Evolutionary conservation across 2,797 vertebrate genomes (phyloP), one percentile per base, ranked within the genome.

Genomic region (Scleropages formosus): DNA sequence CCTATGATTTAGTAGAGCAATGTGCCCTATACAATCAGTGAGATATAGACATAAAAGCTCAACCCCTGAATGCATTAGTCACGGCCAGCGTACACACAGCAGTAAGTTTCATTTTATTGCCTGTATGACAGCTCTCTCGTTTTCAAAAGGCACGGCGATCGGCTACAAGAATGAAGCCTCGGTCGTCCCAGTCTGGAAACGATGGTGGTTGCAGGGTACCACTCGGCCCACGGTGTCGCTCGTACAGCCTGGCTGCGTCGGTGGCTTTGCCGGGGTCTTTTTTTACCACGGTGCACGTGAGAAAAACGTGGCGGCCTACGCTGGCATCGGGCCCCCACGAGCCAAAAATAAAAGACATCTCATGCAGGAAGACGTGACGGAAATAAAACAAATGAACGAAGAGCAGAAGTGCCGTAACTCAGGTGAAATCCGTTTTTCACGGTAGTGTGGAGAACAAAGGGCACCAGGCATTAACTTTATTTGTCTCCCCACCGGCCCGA

Each of bases 291-390:
- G 31, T 6, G 31, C 83, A 81, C 78, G 78, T 80, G 68, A 68
- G 68, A 22, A 53, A 80, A 78, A 80, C 75, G 72, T 65, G 77
- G 78, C 72, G 58, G 53, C 75, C 44, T 72, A 69, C 63, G 63
- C 44, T 78, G 79, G 84, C 79, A 82, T 79, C 76, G 75, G 75
- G 63, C 79, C 20, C 58, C 26, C 69, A 74, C 79, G 72, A 77
- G 74, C 73, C 73, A 75, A 80, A 75, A 84, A 80, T 59, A 84
- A 81, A 61, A 75, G 27, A 74, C 63, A 46, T 0, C 56, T 49
- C 60, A 31, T 68, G 65, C 62, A 60, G 70, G 72, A 46, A 47
- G 53, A 31, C 68, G 24, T 16, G 47, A 63, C 73, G 6, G 20
- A 67, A 79, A 79, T 71, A 71, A 31, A 53, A 51, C 26, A 15